Conservation (phyloP, 2,888 invertebrate genomes). For the Eupithecia abbreviata region DNA sequence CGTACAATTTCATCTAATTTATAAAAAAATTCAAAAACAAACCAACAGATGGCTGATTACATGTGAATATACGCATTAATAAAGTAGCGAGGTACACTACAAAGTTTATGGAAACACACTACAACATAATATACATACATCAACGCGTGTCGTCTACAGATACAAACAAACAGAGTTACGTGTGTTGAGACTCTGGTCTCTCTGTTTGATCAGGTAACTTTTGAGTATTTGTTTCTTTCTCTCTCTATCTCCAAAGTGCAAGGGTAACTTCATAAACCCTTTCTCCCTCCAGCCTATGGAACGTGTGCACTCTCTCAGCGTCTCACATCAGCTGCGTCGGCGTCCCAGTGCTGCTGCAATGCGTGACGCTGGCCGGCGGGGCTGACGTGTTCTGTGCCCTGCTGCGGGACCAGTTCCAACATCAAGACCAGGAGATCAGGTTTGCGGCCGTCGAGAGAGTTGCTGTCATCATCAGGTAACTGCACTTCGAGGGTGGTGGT, state of each 20-base stretch:
- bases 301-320: slow-evolving; percentile 94
- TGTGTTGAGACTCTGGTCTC: not conserved
- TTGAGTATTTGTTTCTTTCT: not conserved
- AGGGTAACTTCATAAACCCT: not conserved
- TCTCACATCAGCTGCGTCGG: slow-evolving; percentile 97
- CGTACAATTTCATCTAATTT: no score
- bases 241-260: not conserved
- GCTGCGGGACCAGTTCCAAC: slow-evolving; percentile 97
- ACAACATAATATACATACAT: no score
- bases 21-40: no score
- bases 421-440: slow-evolving; percentile 93
- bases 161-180: not conserved
- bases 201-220: no score
- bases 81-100: no score
- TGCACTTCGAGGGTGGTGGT: not conserved
- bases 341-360: slow-evolving; percentile 96
- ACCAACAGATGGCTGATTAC: no score
- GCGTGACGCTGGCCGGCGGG: slow-evolving; percentile 96
- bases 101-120: no score
- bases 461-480: slow-evolving; percentile 91
- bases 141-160: no score
- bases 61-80: no score
- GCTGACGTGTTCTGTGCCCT: slow-evolving; percentile 98
- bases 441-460: slow-evolving; percentile 98
- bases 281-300: slow-evolving; percentile 88